Percentiles rank a stretch among this genome's conserved stretches.
These are phyloP conservation scores for Mus musculus DNA, from an alignment of 2,113 vertebrate genomes.

Conservation along the genomic window DNA sequence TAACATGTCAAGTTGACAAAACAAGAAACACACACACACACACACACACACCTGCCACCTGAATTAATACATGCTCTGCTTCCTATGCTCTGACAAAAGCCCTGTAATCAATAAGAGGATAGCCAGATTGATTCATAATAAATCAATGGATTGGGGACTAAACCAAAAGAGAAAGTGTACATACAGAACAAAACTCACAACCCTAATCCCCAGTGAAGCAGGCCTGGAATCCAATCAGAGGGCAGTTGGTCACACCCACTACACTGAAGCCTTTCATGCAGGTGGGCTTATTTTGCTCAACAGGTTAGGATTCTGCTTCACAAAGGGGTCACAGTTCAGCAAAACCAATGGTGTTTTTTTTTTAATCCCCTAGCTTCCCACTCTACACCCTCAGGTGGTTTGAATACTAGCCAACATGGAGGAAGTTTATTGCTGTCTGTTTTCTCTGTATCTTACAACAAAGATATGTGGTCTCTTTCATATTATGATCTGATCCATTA, in stretches of 20 bases:
- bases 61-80: not conserved
- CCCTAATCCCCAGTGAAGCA: not conserved
- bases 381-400: not conserved
- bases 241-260: not conserved
- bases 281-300: not conserved
- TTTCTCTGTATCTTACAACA: not conserved
- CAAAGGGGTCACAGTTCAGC: not conserved
- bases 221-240: not conserved
- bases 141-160: not conserved
- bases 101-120: not conserved
- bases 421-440: not conserved
- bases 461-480: not conserved
- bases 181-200: not conserved
- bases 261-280: not conserved
- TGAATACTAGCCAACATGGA: not conserved
- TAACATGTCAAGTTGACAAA: not conserved
- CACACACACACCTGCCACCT: no score
- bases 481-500: not conserved
- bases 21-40: not conserved
- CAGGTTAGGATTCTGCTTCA: not conserved
- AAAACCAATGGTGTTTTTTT: not conserved
- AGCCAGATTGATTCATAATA: not conserved
- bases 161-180: not conserved
- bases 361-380: not conserved
- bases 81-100: not conserved